Conservation (phyloP, 2,888 invertebrate species). For the Lasioglossum vierecki region DNA sequence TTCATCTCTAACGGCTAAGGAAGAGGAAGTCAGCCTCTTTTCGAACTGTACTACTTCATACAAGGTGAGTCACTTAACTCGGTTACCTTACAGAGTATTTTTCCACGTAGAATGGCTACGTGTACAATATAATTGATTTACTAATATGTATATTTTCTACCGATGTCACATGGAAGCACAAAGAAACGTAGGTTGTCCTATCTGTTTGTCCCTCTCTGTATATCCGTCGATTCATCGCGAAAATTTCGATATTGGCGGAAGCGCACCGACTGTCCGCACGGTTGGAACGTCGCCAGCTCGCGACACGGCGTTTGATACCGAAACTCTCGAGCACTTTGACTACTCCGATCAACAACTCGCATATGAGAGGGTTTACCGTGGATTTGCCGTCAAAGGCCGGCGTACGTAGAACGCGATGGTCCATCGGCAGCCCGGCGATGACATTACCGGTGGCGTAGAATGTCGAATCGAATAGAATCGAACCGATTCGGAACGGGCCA, state of each 20-base stretch:
- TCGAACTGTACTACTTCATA: not conserved
- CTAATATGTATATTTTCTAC: not conserved
- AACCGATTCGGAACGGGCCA: not conserved
- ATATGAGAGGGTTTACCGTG: conserved; percentile 3
- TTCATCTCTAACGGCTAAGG: not conserved
- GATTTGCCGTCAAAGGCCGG: conserved; percentile 22
- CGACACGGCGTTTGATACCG: conserved; percentile 1
- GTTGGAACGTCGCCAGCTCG: conserved; percentile 17
- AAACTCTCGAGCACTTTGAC: conserved; percentile 8
- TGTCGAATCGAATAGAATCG: conserved; percentile 8
- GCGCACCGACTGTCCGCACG: not conserved
- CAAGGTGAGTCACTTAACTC: not conserved
- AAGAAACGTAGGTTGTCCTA: not conserved
- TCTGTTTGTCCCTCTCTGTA: not conserved
- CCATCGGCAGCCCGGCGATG: not conserved
- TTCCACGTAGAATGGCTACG: not conserved
- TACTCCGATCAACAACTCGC: not conserved
- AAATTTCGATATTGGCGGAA: conserved; percentile 14
- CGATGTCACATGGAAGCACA: not conserved
- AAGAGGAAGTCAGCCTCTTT: not conserved
- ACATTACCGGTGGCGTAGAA: conserved; percentile 24
- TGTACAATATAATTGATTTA: not conserved
- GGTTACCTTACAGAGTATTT: not conserved
- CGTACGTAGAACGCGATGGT: not conserved
- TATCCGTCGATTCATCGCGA: not conserved